Conservation (phyloP, 2,797 vertebrate species). For the Acrossocheilus fasciatus region DNA sequence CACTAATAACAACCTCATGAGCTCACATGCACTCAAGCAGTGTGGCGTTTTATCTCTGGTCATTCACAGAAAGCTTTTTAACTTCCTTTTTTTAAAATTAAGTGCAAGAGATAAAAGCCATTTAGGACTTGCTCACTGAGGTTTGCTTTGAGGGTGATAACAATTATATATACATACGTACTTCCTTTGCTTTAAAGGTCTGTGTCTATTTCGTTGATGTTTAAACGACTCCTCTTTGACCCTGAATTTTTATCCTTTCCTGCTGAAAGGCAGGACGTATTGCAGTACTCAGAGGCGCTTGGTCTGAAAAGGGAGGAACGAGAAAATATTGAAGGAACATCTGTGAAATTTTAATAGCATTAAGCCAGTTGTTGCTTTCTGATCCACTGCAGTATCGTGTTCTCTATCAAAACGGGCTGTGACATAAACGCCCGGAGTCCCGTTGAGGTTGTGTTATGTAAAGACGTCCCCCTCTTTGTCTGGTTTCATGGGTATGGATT, state of each 20-base stretch:
- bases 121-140: not conserved
- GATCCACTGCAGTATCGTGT: conserved; percentile 31
- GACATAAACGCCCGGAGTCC: conserved; percentile 16
- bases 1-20: conserved; percentile 41
- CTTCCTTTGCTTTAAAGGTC: conserved; percentile 12
- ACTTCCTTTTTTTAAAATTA: not conserved
- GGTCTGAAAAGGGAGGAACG: conserved; percentile 42
- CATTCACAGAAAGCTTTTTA: not conserved
- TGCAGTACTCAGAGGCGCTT: conserved; percentile 43
- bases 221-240: conserved; percentile 29
- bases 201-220: conserved; percentile 23
- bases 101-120: not conserved
- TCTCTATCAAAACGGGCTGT: conserved; percentile 49
- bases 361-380: conserved; percentile 20
- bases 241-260: conserved; percentile 9
- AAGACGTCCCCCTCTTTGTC: conserved; percentile 40
- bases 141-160: not conserved
- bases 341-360: conserved; percentile 32
- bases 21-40: conserved; percentile 10
- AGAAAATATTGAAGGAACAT: conserved; percentile 44
- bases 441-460: conserved; percentile 40
- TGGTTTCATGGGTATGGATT: conserved; percentile 62
- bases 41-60: not conserved
- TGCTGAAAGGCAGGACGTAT: conserved; percentile 51
- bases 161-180: not conserved